Evolutionary conservation across 2,797 vertebrate species (phyloP), one percentile per base, ranked within the genome.

Genomic region (Arnoldichthys spilopterus): DNA sequence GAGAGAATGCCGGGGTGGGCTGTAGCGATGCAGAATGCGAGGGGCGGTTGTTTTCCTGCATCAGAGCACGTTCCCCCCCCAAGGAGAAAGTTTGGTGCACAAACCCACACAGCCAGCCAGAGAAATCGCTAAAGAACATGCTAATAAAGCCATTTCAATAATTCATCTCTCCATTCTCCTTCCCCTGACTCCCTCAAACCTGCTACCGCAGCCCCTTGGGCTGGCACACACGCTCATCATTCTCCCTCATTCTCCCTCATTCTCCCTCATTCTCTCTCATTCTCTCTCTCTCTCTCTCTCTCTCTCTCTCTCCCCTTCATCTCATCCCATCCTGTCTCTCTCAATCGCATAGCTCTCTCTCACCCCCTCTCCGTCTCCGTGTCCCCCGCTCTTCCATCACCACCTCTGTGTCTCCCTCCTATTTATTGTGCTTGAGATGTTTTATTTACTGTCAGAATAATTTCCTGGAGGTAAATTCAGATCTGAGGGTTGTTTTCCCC

Each of bases 121-220:
- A 74, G 80, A 83, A 81, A 76, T 66, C 53, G 73, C 80, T 81
- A 74, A 81, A 79, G 71, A 81, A 80, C 73, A 85, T 81, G 73
- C 73, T 82, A 77, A 87, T 87, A 83, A 87, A 84, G 71, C 63
- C 51, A 68, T 82, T 82, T 88, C 78, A 85, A 86, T 86, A 80
- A 86, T 83, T 84, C 84, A 86, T 86, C 62, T 64, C 75, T 83
- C 68, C 67, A 26, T 83, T 71, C 71, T 18, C 40, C 37, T 24
- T 70, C 49, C 66, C 40, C 61, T 40, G 30, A 56, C 53, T 56
- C 70, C 49, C 73, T 54, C 59, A 76, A 75, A 76, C 61, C 71
- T 54, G 45, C 47, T 63, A 51, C 83, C 22, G 37, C 16, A 18
- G 62, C 56, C 78, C 76, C 78, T 54, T 70, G 76, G 74, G 80